A percentile compares a stretch with the other conserved stretches of the same genome.
These are phyloP conservation scores for Ichneumon xanthorius DNA, from an alignment of 2,888 invertebrate species.

Conservation along the genomic window DNA sequence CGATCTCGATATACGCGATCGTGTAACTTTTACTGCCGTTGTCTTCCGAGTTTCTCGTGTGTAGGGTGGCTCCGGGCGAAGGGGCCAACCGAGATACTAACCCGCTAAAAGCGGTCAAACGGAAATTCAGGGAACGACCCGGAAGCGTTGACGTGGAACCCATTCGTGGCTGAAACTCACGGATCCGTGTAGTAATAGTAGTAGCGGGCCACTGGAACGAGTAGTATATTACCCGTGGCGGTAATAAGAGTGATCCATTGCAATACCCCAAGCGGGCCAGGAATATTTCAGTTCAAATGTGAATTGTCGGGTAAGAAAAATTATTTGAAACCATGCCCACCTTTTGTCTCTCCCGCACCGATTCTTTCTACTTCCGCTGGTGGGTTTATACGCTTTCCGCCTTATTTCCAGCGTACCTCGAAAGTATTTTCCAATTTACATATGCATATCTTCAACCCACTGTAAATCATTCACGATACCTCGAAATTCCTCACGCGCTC, in stretches of 20 bases:
- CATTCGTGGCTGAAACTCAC: conserved; percentile 62
- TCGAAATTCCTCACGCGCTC: conserved; percentile 7
- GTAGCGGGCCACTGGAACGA: conserved; percentile 43
- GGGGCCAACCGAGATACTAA: conserved; percentile 47
- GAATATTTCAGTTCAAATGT: conserved; percentile 51
- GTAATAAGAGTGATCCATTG: conserved; percentile 68
- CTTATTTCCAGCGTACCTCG: conserved; percentile 38
- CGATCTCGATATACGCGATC: conserved; percentile 46
- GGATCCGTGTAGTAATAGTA: conserved; percentile 58
- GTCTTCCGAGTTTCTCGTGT: conserved; percentile 40
- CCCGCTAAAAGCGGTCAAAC: conserved; percentile 65
- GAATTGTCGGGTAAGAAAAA: conserved; percentile 59
- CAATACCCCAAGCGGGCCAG: conserved; percentile 36
- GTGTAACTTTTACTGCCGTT: conserved; percentile 42
- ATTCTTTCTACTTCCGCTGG: conserved; percentile 30
- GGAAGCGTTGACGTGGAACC: conserved; percentile 68
- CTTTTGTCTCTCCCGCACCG: conserved; percentile 21
- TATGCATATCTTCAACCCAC: conserved; percentile 9
- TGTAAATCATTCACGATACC: conserved; percentile 33
- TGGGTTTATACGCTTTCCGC: conserved; percentile 41
- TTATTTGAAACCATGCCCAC: conserved; percentile 64
- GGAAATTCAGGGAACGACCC: conserved; percentile 65
- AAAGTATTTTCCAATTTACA: conserved; percentile 26
- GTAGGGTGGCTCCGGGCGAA: conserved; percentile 26
- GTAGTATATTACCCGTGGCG: conserved; percentile 62